Evolutionary conservation across 2,888 invertebrate genomes (phyloP), one percentile per base, ranked within the genome.

Genomic region (Myathropa florea): DNA sequence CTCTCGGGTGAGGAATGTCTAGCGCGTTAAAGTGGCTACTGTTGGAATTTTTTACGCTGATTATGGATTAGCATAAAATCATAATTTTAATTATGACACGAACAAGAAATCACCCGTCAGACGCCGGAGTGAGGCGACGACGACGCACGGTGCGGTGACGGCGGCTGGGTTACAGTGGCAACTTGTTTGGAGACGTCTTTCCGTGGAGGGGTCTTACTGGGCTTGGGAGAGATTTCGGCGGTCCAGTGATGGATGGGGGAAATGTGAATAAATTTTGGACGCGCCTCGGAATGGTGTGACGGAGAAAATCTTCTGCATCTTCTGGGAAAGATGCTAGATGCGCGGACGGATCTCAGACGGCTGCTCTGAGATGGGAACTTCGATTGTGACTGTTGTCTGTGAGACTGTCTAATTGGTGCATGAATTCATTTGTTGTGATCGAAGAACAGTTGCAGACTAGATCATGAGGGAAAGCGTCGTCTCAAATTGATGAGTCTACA

Each of bases 41-140:
- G 85, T 85, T 85, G 82, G 85, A 81, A 82, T 85, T 85, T 77
- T 78, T 73, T 77, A 85, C 85, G 85, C 85, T 77, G 82, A 81
- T 85, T 85, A 85, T 77, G 67, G 82, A 85, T 85, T 82, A 77
- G 70, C 85, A 85, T 85, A 85, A 82, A 82, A 73, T 78, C 85
- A 85, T 81, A 82, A 82, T 85, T 85, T 82, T 73, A 82, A 82
- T 81, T 81, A 78, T 82, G 85, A 85, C 85, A 78, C 77, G 65
- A 82, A 67, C 72, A 67, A 65, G 80, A 80, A 80, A 72, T 72
- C 79, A 57, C 18, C 7, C 46, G n/a, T n/a, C 18, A 18, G 46
- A 33, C 30, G 7, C 30, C 30, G 7, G 4, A 30, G 30, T 30
- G 30, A 7, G 4, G 30, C 30, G 30, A 30, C 30, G n/a, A 30